Percentiles rank a stretch among this genome's conserved stretches.
Evolutionary conservation across 2,888 invertebrate genomes (phyloP).

Genomic region (Aromia moschata): DNA sequence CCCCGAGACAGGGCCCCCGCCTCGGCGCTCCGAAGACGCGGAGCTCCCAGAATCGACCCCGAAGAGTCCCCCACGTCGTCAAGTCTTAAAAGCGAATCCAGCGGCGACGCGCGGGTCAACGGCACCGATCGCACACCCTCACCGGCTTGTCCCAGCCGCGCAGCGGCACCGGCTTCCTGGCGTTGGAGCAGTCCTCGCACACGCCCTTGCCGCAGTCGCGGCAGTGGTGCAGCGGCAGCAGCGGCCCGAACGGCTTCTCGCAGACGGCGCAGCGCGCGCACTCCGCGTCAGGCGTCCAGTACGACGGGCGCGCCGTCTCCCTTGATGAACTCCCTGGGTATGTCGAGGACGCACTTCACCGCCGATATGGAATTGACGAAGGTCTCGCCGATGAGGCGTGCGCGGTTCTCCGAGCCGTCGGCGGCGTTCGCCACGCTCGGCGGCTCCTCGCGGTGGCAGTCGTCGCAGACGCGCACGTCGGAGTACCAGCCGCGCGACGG

Average conservation of each 20-base stretch:
- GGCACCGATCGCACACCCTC: slow-evolving; percentile 78
- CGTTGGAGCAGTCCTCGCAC: slow-evolving; percentile 69
- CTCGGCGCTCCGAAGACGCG: too few relatives aligned
- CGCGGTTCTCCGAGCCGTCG: slow-evolving; percentile 38
- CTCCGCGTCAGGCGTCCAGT: slow-evolving; percentile 83
- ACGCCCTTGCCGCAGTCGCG: slow-evolving; percentile 77
- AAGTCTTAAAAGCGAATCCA: too few relatives aligned
- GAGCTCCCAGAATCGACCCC: too few relatives aligned
- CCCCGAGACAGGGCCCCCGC: too few relatives aligned
- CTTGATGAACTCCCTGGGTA: slow-evolving; percentile 81
- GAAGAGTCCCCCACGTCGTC: too few relatives aligned
- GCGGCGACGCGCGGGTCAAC: slow-evolving; percentile 22
- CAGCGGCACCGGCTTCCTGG: slow-evolving; percentile 73
- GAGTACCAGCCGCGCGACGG: slow-evolving; percentile 77
- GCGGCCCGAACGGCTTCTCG: slow-evolving; percentile 67
- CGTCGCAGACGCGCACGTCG: slow-evolving; percentile 78
- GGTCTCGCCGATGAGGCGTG: slow-evolving; percentile 66
- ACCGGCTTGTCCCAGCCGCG: slow-evolving; percentile 78
- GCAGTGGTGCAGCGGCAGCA: slow-evolving; percentile 72
- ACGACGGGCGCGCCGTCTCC: slow-evolving; percentile 78
- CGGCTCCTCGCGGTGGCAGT: slow-evolving; percentile 65
- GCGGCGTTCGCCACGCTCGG: slow-evolving; percentile 52
- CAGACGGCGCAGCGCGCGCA: slow-evolving; percentile 75
- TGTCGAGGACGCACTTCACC: slow-evolving; percentile 76
- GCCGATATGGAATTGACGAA: slow-evolving; percentile 76